Percentiles rank a stretch among this genome's conserved stretches.
Evolutionary conservation across 2,888 invertebrate genomes (phyloP).

Genomic region (Leptinotarsa juncta): DNA sequence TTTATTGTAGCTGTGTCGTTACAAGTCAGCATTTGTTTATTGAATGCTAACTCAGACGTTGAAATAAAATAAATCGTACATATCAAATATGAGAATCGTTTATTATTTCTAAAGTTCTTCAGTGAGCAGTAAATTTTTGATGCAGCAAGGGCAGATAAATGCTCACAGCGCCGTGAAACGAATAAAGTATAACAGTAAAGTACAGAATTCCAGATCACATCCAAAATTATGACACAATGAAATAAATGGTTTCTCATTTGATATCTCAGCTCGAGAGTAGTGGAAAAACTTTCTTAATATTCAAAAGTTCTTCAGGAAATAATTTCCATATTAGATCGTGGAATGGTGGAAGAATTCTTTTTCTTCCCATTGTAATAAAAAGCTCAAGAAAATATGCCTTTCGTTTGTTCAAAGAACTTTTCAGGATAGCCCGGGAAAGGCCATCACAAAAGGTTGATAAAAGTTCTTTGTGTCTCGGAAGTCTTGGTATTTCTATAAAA

Average conservation of each 20-base stretch:
- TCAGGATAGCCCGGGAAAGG: background rate
- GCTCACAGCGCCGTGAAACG: no score
- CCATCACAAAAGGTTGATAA: background rate
- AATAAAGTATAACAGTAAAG: background rate
- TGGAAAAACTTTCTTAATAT: background rate
- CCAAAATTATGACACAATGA: background rate
- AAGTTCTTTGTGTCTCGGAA: background rate
- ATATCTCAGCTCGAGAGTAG: background rate
- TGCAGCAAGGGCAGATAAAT: no score
- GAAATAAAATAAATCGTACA: no score
- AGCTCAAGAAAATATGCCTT: background rate
- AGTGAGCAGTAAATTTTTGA: no score
- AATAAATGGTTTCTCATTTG: background rate
- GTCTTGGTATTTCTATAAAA: background rate
- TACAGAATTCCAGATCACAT: background rate
- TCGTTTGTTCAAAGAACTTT: background rate
- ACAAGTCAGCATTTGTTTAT: no score
- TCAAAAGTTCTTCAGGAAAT: conserved; percentile 1
- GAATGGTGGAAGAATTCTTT: background rate
- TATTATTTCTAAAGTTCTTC: no score
- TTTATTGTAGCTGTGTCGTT: no score
- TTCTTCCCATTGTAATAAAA: background rate
- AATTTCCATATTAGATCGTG: background rate
- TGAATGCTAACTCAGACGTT: no score
- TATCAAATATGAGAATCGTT: no score